Percentiles rank a stretch among this genome's conserved stretches.
Conservation (phyloP, 2,113 vertebrate species). For the Podiceps cristatus region DNA sequence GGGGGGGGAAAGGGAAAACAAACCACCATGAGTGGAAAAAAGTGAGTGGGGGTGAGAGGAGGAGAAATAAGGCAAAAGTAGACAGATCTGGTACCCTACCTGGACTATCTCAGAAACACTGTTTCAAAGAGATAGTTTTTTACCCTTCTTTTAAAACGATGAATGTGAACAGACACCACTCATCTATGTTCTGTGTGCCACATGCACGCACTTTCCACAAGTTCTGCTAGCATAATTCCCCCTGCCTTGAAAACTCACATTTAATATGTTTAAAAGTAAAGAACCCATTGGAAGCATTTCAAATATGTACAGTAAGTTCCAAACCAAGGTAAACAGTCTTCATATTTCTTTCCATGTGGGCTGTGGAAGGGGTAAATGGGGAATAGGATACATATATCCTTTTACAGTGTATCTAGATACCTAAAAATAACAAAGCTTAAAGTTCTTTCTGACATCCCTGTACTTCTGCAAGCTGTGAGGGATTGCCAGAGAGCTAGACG, state of each 20-base stretch:
- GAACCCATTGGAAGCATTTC: background rate
- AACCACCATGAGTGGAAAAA: background rate
- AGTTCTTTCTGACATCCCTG: background rate
- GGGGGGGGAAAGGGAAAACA: background rate
- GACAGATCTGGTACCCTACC: background rate
- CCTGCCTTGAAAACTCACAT: background rate
- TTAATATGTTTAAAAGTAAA: background rate
- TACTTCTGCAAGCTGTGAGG: background rate
- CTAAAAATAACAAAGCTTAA: background rate
- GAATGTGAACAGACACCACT: background rate
- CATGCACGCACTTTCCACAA: background rate
- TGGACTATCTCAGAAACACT: background rate
- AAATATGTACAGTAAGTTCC: background rate
- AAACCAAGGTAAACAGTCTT: conserved; percentile 23
- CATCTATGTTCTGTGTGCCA: background rate
- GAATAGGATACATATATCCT: background rate
- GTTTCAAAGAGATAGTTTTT: background rate
- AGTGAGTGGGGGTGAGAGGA: background rate
- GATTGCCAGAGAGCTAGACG: background rate
- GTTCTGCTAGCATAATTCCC: background rate
- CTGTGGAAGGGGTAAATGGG: background rate
- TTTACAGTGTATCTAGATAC: background rate
- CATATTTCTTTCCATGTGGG: background rate
- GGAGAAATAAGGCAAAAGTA: background rate
- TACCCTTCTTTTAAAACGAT: background rate